Conservation (phyloP, 2,113 vertebrate species). For the Laterallus jamaicensis region DNA sequence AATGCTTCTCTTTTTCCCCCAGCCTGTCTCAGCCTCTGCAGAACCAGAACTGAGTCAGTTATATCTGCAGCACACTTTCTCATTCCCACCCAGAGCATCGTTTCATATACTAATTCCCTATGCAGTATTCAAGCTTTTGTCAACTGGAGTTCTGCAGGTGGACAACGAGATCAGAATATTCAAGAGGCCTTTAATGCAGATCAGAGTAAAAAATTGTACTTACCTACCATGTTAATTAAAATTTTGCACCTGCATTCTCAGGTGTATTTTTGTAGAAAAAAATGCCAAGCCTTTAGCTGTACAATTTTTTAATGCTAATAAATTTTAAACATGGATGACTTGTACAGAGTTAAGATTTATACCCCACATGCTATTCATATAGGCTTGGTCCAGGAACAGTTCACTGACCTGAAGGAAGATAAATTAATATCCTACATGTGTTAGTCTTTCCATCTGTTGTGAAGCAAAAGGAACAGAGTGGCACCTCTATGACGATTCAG, state of each 20-base stretch:
- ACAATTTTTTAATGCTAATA: not conserved
- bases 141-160: not conserved
- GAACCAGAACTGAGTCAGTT: not conserved
- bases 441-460: not conserved
- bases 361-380: not conserved
- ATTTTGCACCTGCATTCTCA: conserved; percentile 22
- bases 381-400: not conserved
- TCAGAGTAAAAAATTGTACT: conserved; percentile 10
- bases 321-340: not conserved
- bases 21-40: not conserved
- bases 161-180: not conserved
- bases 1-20: not conserved
- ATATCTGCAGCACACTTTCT: not conserved
- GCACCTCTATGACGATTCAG: not conserved
- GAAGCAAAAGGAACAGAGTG: not conserved
- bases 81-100: not conserved
- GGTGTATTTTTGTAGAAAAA: not conserved
- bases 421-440: not conserved
- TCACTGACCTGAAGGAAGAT: not conserved
- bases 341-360: not conserved
- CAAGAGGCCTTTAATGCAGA: not conserved
- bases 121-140: not conserved
- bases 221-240: conserved; percentile 39
- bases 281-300: not conserved
- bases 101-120: not conserved